Conservation (phyloP, 2,797 vertebrate species). For the Myotis myotis region DNA sequence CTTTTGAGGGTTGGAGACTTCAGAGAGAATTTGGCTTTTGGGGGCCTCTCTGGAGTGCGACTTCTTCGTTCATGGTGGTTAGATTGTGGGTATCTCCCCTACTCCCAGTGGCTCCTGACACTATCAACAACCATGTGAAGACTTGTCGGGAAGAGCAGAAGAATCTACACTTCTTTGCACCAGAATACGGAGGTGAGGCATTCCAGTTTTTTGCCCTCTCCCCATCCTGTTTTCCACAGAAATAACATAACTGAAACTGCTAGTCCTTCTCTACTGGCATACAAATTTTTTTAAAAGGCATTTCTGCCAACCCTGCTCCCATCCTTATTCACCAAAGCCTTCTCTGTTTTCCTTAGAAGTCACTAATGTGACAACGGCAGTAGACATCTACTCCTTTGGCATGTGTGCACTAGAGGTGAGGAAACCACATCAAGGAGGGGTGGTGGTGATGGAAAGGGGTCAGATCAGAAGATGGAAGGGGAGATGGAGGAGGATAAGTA, state of each 20-base stretch:
- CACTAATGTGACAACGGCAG: conserved; percentile 96
- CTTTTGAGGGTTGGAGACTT: conserved; percentile 37
- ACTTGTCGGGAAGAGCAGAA: conserved; percentile 96
- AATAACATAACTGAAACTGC: background rate
- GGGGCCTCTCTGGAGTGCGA: conserved; percentile 56
- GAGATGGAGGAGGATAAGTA: background rate
- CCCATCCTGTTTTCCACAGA: background rate
- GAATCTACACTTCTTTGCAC: conserved; percentile 97
- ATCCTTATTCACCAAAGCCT: background rate
- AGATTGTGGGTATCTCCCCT: conserved; percentile 71
- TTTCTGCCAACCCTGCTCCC: background rate
- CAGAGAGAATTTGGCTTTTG: conserved; percentile 46
- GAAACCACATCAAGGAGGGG: background rate
- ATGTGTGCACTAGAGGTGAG: conserved; percentile 99
- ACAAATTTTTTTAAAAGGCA: background rate
- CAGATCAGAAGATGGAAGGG: background rate
- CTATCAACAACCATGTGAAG: conserved; percentile 98
- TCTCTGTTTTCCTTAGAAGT: conserved; percentile 89
- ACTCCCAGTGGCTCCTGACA: conserved; percentile 94
- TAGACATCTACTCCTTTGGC: conserved; percentile 99
- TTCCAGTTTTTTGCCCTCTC: background rate
- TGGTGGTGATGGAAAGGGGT: background rate
- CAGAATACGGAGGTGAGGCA: conserved; percentile 94
- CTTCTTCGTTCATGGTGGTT: conserved; percentile 57
- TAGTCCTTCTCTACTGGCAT: background rate